Conservation (phyloP, 2,113 vertebrate species). For the Petrocephalus microphthalmus region DNA sequence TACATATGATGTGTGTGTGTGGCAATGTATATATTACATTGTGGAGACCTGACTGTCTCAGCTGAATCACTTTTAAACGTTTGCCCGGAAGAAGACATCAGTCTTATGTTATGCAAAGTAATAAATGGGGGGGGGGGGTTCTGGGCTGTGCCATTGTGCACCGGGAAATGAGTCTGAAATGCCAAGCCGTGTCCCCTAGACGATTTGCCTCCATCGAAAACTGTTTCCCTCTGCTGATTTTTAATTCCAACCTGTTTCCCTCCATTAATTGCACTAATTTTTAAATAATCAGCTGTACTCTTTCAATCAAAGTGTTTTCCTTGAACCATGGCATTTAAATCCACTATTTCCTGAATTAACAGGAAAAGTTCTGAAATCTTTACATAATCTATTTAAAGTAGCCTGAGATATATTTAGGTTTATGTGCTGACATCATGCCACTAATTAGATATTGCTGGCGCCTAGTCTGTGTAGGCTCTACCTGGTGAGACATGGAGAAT, state of each 20-base stretch:
- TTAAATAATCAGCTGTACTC: background rate
- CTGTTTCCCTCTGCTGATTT: background rate
- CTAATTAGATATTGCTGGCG: too few relatives aligned
- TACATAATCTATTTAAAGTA: background rate
- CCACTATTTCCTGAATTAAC: background rate
- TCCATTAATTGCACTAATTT: slow-evolving; percentile 1
- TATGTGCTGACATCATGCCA: too few relatives aligned
- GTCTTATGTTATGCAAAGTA: background rate
- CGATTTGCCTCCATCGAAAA: background rate
- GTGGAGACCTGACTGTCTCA: background rate
- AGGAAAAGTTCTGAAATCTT: background rate
- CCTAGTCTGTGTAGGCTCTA: too few relatives aligned
- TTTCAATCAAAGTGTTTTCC: background rate
- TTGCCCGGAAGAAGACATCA: background rate
- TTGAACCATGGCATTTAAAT: background rate
- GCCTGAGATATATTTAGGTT: too few relatives aligned
- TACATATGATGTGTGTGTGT: background rate
- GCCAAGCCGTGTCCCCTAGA: background rate
- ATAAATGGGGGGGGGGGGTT: background rate
- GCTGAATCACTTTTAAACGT: background rate
- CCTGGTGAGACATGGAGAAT: too few relatives aligned
- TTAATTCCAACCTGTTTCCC: background rate
- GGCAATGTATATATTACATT: background rate
- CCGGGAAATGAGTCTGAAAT: background rate
- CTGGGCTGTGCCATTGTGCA: background rate